Percentiles rank a stretch among this genome's conserved stretches.
Evolutionary conservation across 2,113 vertebrate genomes (phyloP).

Genomic region (Callipepla squamata): DNA sequence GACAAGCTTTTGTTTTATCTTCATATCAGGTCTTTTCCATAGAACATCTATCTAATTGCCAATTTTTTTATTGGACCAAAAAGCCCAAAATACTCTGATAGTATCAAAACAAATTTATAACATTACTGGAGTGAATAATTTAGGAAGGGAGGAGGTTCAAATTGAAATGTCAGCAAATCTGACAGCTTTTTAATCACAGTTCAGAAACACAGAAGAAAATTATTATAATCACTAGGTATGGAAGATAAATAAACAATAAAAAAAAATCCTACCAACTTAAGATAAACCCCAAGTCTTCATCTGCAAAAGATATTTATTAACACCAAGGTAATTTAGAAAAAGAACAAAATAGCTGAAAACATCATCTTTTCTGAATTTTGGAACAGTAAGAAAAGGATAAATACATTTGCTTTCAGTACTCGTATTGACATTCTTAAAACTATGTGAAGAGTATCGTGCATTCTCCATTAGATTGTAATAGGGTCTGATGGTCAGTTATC

Average conservation of each 20-base stretch:
- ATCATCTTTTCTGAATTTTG: not conserved
- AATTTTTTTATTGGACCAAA: not conserved
- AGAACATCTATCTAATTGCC: not conserved
- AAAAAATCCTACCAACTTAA: not conserved
- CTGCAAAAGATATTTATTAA: not conserved
- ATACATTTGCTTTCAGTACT: not conserved
- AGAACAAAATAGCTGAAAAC: not conserved
- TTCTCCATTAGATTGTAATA: not conserved
- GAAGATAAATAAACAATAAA: not conserved
- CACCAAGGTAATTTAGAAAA: not conserved
- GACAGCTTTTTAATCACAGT: not conserved
- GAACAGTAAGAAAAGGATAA: not conserved
- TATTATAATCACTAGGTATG: not conserved
- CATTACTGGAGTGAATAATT: not conserved
- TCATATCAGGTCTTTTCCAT: not conserved
- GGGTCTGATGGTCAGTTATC: not conserved
- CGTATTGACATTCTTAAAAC: not conserved
- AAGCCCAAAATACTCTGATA: not conserved
- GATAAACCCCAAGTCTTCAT: not conserved
- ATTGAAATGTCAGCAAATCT: not conserved
- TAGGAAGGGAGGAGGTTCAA: not conserved
- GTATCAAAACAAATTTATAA: not conserved
- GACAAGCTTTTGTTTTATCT: not conserved
- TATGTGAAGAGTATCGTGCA: not conserved
- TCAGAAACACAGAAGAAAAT: not conserved